A percentile compares a stretch with the other conserved stretches of the same genome.
Evolutionary conservation across 2,888 invertebrate species (phyloP).

Genomic region (Drosophila algonquin): DNA sequence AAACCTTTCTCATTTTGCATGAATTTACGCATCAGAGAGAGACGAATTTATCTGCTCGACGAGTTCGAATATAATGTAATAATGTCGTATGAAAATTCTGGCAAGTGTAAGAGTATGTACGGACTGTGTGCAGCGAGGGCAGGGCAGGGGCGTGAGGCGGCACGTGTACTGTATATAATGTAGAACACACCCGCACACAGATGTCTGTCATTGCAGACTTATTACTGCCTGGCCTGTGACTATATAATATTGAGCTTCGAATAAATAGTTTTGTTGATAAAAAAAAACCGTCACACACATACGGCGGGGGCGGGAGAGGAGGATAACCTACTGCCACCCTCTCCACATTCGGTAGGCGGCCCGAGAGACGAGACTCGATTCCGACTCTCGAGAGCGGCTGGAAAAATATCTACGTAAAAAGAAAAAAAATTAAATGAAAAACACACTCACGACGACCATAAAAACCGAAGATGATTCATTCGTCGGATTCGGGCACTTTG

Average conservation of each 20-base stretch:
- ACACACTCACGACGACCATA: not conserved
- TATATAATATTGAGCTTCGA: slow-evolving; percentile 55
- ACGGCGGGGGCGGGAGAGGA: not conserved
- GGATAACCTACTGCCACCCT: too few relatives aligned
- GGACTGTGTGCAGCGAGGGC: not conserved
- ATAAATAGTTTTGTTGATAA: slow-evolving; percentile 59
- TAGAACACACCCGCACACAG: slow-evolving; percentile 17
- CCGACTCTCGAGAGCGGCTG: not conserved
- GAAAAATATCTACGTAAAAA: not conserved
- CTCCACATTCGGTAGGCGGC: not conserved
- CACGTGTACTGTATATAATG: slow-evolving; percentile 34
- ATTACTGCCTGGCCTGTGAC: slow-evolving; percentile 25
- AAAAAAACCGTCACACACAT: slow-evolving; percentile 42
- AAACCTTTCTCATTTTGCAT: slow-evolving; percentile 49
- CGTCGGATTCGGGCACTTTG: not conserved
- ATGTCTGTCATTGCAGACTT: slow-evolving; percentile 38
- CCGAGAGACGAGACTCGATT: not conserved
- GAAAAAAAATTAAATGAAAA: not conserved
- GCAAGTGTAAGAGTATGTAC: slow-evolving; percentile 1
- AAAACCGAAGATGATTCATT: slow-evolving; percentile 1
- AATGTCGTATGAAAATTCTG: not conserved
- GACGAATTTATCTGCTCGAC: slow-evolving; percentile 49
- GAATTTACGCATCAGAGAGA: slow-evolving; percentile 38
- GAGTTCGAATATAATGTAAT: not conserved
- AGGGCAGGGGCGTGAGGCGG: too few relatives aligned